phyloP scores from a whole-genome alignment of 2,797 vertebrate species.

The Fringilla coelebs region DNA sequence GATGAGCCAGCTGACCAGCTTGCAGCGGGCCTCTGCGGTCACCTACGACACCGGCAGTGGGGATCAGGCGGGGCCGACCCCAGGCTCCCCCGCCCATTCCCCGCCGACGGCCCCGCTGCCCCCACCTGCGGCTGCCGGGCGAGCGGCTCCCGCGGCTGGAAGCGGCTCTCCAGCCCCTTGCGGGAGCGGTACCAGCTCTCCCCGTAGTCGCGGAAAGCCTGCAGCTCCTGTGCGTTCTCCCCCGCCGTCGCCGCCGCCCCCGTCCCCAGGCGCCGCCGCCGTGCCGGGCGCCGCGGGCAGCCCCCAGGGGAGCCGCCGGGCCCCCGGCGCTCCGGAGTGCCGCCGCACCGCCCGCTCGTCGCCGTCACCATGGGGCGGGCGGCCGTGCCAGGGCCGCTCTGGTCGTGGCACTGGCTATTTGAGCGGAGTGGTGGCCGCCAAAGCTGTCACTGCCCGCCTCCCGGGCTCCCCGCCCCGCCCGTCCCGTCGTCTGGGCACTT shows the following conservation, averaged over 20 bases:
- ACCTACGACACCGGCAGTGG: constrained; percentile 70
- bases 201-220: constrained; percentile 82
- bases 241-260: not conserved
- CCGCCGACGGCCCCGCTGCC: not conserved
- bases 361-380: not conserved
- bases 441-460: not conserved
- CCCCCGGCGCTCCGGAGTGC: not conserved
- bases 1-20: constrained; percentile 93
- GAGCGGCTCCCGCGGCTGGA: constrained; percentile 80
- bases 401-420: not conserved
- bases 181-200: constrained; percentile 83
- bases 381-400: not conserved
- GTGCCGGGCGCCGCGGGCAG: not conserved
- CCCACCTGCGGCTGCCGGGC: constrained; percentile 86
- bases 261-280: not conserved
- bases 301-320: not conserved
- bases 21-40: constrained; percentile 86
- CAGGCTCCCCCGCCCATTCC: not conserved
- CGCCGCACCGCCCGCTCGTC: not conserved
- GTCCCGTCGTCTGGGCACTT: too few relatives aligned
- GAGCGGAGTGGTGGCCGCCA: not conserved
- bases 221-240: constrained; percentile 62
- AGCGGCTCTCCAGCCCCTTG: constrained; percentile 80
- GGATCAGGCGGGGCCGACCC: not conserved
- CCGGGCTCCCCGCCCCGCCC: not conserved